Conservation (phyloP, 2,888 invertebrate species). For the Erebia palarica region DNA sequence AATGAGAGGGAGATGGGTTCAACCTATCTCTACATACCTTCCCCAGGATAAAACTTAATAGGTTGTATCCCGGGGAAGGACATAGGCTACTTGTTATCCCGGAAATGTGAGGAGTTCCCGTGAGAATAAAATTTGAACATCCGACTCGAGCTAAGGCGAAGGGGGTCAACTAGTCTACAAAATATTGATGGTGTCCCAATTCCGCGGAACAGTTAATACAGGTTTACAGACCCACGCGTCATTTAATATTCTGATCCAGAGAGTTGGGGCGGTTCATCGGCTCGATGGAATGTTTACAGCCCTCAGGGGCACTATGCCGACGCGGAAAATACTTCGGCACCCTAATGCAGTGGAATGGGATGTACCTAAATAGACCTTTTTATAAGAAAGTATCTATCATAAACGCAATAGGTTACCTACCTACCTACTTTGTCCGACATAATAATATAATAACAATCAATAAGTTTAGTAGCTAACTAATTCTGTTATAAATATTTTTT, state of each 20-base stretch:
- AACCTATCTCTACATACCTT: too few species aligned
- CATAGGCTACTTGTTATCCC: too few species aligned
- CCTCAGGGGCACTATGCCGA: slow-evolving; percentile 33
- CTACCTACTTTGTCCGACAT: background rate
- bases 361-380: slow-evolving; percentile 18
- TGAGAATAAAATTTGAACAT: too few species aligned
- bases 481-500: too few species aligned
- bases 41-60: too few species aligned
- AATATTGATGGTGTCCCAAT: slow-evolving; percentile 14
- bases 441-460: too few species aligned
- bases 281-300: slow-evolving; percentile 39
- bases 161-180: background rate
- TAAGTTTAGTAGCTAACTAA: too few species aligned
- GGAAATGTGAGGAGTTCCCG: too few species aligned
- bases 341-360: slow-evolving; percentile 15
- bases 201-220: slow-evolving; percentile 2
- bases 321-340: slow-evolving; percentile 28
- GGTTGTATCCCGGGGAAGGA: too few species aligned
- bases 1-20: too few species aligned
- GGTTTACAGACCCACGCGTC: slow-evolving; percentile 32
- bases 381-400: background rate
- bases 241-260: slow-evolving; percentile 49
- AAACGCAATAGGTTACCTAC: background rate
- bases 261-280: slow-evolving; percentile 39
- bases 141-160: too few species aligned